Percentiles rank a stretch among this genome's conserved stretches.
phyloP scores from a whole-genome alignment of 2,113 vertebrate species.

The Semnornis frantzii region DNA sequence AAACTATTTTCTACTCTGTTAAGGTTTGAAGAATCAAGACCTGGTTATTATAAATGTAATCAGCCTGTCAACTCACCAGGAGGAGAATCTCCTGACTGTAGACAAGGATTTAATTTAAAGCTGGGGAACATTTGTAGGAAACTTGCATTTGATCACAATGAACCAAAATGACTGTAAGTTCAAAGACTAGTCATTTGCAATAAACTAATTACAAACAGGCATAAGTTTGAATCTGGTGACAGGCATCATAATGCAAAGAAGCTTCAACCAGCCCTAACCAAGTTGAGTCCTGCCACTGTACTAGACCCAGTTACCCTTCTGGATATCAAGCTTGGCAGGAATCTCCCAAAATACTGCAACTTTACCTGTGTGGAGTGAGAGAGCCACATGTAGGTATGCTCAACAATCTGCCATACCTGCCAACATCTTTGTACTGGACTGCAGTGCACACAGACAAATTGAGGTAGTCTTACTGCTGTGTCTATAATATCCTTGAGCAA shows the following conservation, averaged over 20 bases:
- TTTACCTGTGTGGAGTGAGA: not conserved
- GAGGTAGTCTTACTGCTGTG: not conserved
- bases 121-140: not conserved
- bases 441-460: not conserved
- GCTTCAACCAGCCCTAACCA: not conserved
- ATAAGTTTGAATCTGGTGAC: not conserved
- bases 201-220: not conserved
- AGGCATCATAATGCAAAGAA: not conserved
- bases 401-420: rapidly evolving
- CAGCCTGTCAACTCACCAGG: not conserved
- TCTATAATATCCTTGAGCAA: not conserved
- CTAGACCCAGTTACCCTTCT: not conserved
- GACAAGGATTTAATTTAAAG: not conserved
- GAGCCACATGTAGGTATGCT: not conserved
- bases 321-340: not conserved
- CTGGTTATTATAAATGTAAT: not conserved
- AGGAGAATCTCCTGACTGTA: not conserved
- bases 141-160: not conserved
- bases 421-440: rapidly evolving
- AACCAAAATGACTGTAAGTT: not conserved
- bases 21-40: not conserved
- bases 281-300: not conserved
- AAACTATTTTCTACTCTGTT: not conserved
- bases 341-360: not conserved
- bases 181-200: not conserved